phyloP scores from a whole-genome alignment of 2,113 vertebrate species.

The Lepus americanus region DNA sequence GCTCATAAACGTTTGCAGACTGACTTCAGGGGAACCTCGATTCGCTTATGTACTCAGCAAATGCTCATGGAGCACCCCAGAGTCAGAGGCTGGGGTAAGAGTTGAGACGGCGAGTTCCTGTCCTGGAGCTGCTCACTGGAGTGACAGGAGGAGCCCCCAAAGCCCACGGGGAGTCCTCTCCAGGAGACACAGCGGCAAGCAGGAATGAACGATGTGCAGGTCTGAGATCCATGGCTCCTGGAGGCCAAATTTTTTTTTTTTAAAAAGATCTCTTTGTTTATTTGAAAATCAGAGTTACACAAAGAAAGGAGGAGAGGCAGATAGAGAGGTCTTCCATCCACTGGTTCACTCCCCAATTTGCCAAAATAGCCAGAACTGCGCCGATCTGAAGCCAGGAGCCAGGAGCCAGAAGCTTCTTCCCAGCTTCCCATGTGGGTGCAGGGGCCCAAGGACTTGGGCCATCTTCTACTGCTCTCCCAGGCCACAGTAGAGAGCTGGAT shows the following conservation, averaged over 20 bases:
- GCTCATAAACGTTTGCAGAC: not conserved
- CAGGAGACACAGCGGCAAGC: not conserved
- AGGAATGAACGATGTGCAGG: not conserved
- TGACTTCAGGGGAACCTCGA: slow-evolving; percentile 12
- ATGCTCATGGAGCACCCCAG: not conserved
- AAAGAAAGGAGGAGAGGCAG: too few species aligned
- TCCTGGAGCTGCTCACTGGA: not conserved
- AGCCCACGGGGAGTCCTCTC: not conserved
- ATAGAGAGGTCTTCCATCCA: too few species aligned
- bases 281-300: too few species aligned
- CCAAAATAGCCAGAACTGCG: too few species aligned
- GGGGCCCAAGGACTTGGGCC: too few species aligned
- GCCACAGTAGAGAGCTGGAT: too few species aligned
- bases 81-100: not conserved
- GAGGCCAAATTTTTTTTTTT: not conserved
- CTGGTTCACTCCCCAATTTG: too few species aligned
- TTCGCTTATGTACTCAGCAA: slow-evolving; percentile 33
- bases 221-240: not conserved
- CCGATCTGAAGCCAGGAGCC: too few species aligned
- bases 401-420: too few species aligned
- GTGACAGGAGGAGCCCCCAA: not conserved
- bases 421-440: too few species aligned
- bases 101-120: not conserved
- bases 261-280: too few species aligned
- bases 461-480: too few species aligned